Percentiles rank a stretch among this genome's conserved stretches.
phyloP scores from a whole-genome alignment of 2,888 invertebrate species.

The Platycheirus rosarum region DNA sequence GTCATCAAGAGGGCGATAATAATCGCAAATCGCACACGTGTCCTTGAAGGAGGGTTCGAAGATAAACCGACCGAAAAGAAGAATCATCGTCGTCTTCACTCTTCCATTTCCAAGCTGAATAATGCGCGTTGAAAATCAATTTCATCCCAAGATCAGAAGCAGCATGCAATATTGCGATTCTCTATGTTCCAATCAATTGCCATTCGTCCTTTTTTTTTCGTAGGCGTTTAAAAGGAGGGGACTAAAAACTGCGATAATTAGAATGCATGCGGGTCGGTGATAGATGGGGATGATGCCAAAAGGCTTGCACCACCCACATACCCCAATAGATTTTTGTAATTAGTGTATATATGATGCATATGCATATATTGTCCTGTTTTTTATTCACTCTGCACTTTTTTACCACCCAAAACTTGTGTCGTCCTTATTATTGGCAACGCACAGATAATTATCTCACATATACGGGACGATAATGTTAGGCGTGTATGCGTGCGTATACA shows the following conservation, averaged over 20 bases:
- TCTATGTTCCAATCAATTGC: conserved; percentile 45
- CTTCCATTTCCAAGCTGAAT: not conserved
- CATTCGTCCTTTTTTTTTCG: conserved; percentile 39
- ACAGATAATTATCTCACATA: conserved; percentile 66
- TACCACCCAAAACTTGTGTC: conserved; percentile 19
- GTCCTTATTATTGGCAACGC: conserved; percentile 65
- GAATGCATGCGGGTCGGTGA: conserved; percentile 30
- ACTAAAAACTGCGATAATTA: conserved; percentile 56
- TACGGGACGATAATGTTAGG: conserved; percentile 1
- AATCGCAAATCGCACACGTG: conserved; percentile 43
- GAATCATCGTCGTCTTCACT: not conserved
- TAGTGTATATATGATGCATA: conserved; percentile 43
- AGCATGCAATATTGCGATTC: not conserved
- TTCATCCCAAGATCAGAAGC: not conserved
- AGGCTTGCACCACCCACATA: conserved; percentile 17
- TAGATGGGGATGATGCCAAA: not conserved
- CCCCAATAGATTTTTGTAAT: conserved; percentile 45
- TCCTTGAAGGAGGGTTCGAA: conserved; percentile 37
- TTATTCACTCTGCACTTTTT: conserved; percentile 37
- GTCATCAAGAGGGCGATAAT: not conserved
- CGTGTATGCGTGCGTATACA: conserved; percentile 38
- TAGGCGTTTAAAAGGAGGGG: conserved; percentile 50
- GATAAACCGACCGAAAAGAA: not conserved
- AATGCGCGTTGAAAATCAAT: conserved; percentile 27
- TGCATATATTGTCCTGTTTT: conserved; percentile 47